phyloP scores from a whole-genome alignment of 2,888 invertebrate species.

The Agonopterix subpropinquella region DNA sequence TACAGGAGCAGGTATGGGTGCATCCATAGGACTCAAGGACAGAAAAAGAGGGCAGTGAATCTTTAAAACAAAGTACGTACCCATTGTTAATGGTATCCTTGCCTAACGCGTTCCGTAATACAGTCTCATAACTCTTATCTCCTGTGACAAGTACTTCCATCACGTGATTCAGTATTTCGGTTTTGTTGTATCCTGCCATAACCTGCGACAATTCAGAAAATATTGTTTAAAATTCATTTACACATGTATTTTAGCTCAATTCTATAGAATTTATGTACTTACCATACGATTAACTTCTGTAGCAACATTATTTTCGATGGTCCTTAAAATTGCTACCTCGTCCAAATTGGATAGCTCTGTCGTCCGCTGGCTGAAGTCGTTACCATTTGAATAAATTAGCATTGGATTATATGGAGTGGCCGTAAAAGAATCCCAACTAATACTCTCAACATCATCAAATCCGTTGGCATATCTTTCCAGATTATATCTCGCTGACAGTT shows the following conservation, averaged over 20 bases:
- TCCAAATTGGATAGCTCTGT: conserved; percentile 49
- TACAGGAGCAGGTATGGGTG: too few relatives aligned
- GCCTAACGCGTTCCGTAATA: conserved; percentile 27
- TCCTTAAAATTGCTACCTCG: conserved; percentile 36
- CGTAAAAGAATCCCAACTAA: conserved; percentile 67
- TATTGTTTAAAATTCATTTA: too few relatives aligned
- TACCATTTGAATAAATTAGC: conserved; percentile 78
- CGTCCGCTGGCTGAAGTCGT: conserved; percentile 75
- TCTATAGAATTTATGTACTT: conserved; percentile 15
- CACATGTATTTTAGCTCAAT: too few relatives aligned
- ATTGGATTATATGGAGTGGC: conserved; percentile 75
- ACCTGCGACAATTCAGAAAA: conserved; percentile 32
- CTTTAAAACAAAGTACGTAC: conserved; percentile 23
- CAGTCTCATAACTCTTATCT: conserved; percentile 49
- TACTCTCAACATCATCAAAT: conserved; percentile 71
- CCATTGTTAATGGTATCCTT: conserved; percentile 21
- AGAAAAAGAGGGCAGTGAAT: neutral
- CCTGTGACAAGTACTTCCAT: conserved; percentile 56
- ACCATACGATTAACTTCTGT: conserved; percentile 50
- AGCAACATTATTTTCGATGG: conserved; percentile 49
- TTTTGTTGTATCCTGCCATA: conserved; percentile 49
- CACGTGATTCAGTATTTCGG: conserved; percentile 56
- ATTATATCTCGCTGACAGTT: conserved; percentile 81
- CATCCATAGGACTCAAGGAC: neutral
- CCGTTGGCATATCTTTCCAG: conserved; percentile 82